Conservation (phyloP, 1,140 invertebrate species). For the Pseudoatta argentina region DNA sequence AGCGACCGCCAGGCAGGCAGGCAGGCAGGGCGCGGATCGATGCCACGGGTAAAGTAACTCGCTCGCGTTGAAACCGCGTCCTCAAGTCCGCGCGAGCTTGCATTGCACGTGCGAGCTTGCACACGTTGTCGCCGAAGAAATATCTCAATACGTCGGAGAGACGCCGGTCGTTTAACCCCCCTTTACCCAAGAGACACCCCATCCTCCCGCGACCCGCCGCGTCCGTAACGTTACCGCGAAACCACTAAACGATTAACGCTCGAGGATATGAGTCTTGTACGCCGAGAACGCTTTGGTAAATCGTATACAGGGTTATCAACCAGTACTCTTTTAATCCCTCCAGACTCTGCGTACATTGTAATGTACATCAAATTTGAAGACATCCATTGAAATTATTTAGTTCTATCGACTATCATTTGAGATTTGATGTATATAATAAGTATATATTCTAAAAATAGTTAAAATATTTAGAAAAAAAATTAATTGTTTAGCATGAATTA, state of each 20-base stretch:
- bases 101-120: constrained; percentile 32
- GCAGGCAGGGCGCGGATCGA: constrained; percentile 21
- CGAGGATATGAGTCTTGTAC: neutral
- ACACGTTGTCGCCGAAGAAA: constrained; percentile 4
- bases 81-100: constrained; percentile 5
- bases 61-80: constrained; percentile 41
- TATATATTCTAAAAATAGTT: no score
- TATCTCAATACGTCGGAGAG: constrained; percentile 12
- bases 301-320: neutral
- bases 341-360: no score
- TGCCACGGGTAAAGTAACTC: constrained; percentile 22
- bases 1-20: constrained; percentile 5
- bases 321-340: no score
- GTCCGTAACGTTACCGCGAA: constrained; percentile 32
- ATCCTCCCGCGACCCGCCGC: neutral
- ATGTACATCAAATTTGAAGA: no score
- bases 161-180: constrained; percentile 25
- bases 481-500: no score
- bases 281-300: neutral
- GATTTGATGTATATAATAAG: no score
- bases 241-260: constrained; percentile 27
- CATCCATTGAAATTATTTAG: no score
- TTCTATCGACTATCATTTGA: no score
- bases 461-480: no score
- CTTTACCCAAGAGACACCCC: neutral